These are phyloP conservation scores for Heterotis niloticus DNA, from an alignment of 2,113 vertebrate species.

Conservation along the genomic window DNA sequence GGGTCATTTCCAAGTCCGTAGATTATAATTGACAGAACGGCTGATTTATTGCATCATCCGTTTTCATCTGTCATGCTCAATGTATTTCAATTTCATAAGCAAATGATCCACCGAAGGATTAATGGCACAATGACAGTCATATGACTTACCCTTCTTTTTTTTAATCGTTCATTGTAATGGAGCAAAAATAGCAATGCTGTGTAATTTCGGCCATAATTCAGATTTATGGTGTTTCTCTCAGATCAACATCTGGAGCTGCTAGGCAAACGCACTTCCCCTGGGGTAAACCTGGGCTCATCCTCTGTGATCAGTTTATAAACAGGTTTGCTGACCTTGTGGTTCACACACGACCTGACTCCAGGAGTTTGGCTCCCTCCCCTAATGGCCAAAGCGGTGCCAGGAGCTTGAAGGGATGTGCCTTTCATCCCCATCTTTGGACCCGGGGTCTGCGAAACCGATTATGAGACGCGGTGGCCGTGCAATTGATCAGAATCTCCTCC, in stretches of 20 bases:
- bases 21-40: slow-evolving; percentile 58
- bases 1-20: slow-evolving; percentile 52
- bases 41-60: slow-evolving; percentile 53
- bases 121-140: slow-evolving; percentile 57
- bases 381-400: slow-evolving; percentile 1
- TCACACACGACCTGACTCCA: slow-evolving; percentile 13
- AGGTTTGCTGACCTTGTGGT: slow-evolving; percentile 17
- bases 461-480: background rate
- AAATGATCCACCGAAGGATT: slow-evolving; percentile 59
- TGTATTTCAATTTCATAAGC: slow-evolving; percentile 64
- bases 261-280: background rate
- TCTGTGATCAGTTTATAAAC: background rate
- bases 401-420: background rate
- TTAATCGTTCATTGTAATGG: slow-evolving; percentile 36
- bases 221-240: slow-evolving; percentile 18
- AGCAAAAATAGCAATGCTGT: slow-evolving; percentile 21
- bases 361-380: slow-evolving; percentile 9
- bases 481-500: background rate
- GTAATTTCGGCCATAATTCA: slow-evolving; percentile 17
- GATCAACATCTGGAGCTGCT: slow-evolving; percentile 13
- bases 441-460: background rate
- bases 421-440: slow-evolving; percentile 3
- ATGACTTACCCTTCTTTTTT: slow-evolving; percentile 45
- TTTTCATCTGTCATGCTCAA: slow-evolving; percentile 65
- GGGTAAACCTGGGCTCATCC: background rate